Base-by-base conservation (phyloP, 2,113 vertebrate genomes). In the Lampris megalopsis region DNA sequence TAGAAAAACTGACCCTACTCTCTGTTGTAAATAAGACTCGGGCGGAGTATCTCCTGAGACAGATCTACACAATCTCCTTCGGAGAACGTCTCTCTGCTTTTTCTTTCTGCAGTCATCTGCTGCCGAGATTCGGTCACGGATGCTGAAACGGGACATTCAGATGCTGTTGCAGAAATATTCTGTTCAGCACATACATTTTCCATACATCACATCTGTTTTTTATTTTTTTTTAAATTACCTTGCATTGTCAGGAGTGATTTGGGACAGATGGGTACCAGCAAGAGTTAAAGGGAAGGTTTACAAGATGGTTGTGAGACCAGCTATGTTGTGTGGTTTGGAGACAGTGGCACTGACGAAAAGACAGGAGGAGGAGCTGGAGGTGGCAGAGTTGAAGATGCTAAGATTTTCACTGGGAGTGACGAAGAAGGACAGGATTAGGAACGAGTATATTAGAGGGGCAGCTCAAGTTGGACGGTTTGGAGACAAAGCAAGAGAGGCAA, bases 141-240 rank as follows among this genome's bases (percentile, higher is more conserved):
- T 63, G 43, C 50, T 47, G 68, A 48, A 56, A 73, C 60, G 8
- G 40, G 48, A 63, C 43, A 37, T 68, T 58, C 60, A 62, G 59
- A 80, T 77, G 67, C 70, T 66, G 50, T 63, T 78, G 84, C 75
- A 70, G 49, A 53, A 68, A 79, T 74, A 77, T 49, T 63, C 60
- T 56, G 41, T 66, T 5, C 40, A 52, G 2, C 1, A 52, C 57
- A 59, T 36, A 48, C 48, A 67, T 70, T 61, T 61, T 63, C 45
- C 37, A 68, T 47, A 62, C 40, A 43, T 49, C 50, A 40, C 24
- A 45, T 24, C 5, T 50, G 9, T 35, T 53, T 75, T 67, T 63
- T 71, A 45, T 24, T 3, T 50, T 6, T 35, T 53, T 75, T 67
- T 63, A 68, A 68, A 88, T 75, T 71, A 77, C 56, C 42, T 48